Evolutionary conservation across 2,113 vertebrate species (phyloP), one percentile per base, ranked within the genome.

Genomic region (Chlamydotis undulata): DNA sequence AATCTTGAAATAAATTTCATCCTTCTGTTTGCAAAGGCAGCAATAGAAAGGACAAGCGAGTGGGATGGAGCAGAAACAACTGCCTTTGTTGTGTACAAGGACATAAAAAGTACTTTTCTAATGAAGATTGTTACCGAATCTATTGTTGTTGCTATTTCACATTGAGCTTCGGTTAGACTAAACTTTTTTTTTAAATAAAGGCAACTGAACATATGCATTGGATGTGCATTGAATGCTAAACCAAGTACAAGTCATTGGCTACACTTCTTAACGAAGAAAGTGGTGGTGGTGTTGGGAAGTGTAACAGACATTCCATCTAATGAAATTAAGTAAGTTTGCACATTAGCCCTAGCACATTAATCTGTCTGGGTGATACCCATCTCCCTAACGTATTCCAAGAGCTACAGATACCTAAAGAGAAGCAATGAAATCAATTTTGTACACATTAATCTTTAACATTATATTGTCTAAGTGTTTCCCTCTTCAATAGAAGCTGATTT

Each of bases 341-440:
- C 7, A 16, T 37, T 61, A 35, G 80, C 12, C 14, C 14, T 23
- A 76, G 29, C 67, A 76, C 47, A 10, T 23, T 63, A 85, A 14
- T 81, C 14, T 90, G 39, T 14, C 33, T 37, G 25, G 10, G 39
- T 52, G 74, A 57, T 69, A 47, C 25, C 10, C 17, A 10, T 67
- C 53, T 88, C 67, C 19, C 87, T 71, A 73, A 37, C 1, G 0
- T 19, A 56, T 60, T 90, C 57, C n/a, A 87, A 82, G 68, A 96
- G 39, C 28, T 59, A 6, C 21, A 41, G 19, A 21, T 83, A 31
- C 55, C 52, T 39, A 63, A 52, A 39, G 73, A 89, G 84, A 83
- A 94, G 89, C 70, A 86, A 31, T 65, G 55, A 49, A 57, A 91
- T 88, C 69, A 67, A 95, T 88, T 95, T 92, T 93, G 56, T 86